These are phyloP conservation scores for Dicrurus megarhynchus DNA, from an alignment of 2,113 vertebrate species.

Conservation along the genomic window DNA sequence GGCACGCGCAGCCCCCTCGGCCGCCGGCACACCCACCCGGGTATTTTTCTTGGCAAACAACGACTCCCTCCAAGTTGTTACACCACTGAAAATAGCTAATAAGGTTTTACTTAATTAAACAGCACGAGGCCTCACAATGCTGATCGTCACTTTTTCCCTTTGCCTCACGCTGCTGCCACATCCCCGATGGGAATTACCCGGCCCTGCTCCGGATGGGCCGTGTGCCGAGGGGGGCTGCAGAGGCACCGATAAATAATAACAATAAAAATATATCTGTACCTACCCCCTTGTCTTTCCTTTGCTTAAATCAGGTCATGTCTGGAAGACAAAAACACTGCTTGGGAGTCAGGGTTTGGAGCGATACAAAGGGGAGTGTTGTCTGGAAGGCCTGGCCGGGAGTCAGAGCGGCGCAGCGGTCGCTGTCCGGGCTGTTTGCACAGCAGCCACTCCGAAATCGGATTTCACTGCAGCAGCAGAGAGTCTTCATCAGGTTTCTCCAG, in stretches of 20 bases:
- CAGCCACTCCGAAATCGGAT: not conserved
- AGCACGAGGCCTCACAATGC: not conserved
- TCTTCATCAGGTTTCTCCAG: slow-evolving; percentile 47
- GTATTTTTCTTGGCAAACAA: not conserved
- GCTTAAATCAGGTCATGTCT: not conserved
- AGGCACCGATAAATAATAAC: not conserved
- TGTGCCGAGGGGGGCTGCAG: accelerated
- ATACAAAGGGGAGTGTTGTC: slow-evolving; percentile 37
- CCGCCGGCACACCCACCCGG: not conserved
- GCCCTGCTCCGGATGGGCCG: accelerated
- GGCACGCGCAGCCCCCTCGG: not conserved
- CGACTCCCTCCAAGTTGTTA: not conserved
- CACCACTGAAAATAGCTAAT: not conserved
- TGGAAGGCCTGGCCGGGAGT: not conserved
- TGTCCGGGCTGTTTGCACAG: slow-evolving; percentile 37
- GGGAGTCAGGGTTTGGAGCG: not conserved
- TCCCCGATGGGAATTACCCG: not conserved
- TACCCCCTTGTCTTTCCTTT: not conserved
- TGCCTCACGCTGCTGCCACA: not conserved
- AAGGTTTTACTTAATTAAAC: not conserved
- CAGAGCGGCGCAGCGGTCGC: not conserved
- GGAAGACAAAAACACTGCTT: slow-evolving; percentile 2
- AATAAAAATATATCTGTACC: not conserved
- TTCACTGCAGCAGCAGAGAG: slow-evolving; percentile 36
- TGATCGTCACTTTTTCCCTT: not conserved